A percentile compares a stretch with the other conserved stretches of the same genome.
Conservation (phyloP, 1,140 invertebrate genomes). For the Zaprionus tsacasi region DNA sequence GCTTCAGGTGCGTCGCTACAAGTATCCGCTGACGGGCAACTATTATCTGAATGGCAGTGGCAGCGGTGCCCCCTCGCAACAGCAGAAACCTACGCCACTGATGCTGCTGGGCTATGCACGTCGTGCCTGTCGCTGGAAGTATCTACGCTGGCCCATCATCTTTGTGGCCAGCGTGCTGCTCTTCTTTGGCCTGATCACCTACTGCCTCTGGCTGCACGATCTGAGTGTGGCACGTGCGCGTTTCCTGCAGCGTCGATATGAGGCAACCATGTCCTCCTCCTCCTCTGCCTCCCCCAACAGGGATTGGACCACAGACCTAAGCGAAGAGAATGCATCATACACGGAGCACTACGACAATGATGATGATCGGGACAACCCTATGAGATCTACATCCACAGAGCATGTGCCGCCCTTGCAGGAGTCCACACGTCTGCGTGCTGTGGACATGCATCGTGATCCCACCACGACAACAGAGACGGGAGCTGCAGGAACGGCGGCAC, state of each 20-base stretch:
- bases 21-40: slow-evolving; percentile 76
- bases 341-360: slow-evolving; percentile 9
- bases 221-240: slow-evolving; percentile 72
- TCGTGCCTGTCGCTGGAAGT: slow-evolving; percentile 77
- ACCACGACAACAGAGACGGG: slow-evolving; percentile 29
- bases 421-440: slow-evolving; percentile 62
- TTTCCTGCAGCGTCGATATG: slow-evolving; percentile 68
- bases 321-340: slow-evolving; percentile 45
- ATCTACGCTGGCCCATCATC: slow-evolving; percentile 78
- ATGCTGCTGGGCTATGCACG: slow-evolving; percentile 63
- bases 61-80: neutral
- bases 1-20: slow-evolving; percentile 77
- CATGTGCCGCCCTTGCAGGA: slow-evolving; percentile 38
- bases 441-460: slow-evolving; percentile 41
- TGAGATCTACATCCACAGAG: slow-evolving; percentile 26
- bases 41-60: slow-evolving; percentile 64
- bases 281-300: neutral
- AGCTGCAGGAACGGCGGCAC: neutral
- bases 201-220: slow-evolving; percentile 79
- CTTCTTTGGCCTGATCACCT: slow-evolving; percentile 79
- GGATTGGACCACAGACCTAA: slow-evolving; percentile 19
- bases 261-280: slow-evolving; percentile 37
- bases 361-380: neutral
- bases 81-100: slow-evolving; percentile 56
- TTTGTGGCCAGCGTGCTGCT: slow-evolving; percentile 76